phyloP scores from a whole-genome alignment of 2,797 vertebrate species.

The Echiichthys vipera region DNA sequence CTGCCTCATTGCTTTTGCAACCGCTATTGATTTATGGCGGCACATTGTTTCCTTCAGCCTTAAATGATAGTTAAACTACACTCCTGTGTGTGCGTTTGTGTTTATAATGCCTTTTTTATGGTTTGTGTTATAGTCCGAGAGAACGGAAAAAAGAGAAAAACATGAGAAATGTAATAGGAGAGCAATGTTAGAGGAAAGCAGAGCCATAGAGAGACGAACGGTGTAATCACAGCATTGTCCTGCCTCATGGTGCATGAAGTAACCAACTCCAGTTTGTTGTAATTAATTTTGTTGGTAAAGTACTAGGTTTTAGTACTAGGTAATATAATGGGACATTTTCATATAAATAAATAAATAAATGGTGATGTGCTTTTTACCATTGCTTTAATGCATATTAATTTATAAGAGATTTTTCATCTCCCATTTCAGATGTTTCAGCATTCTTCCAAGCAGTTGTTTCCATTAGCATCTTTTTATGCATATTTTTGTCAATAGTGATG shows the following conservation, averaged over 20 bases:
- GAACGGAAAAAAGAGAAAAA: conserved; percentile 10
- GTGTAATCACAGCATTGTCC: conserved; percentile 19
- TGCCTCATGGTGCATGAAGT: not conserved
- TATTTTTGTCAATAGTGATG: not conserved
- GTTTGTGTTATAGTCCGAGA: conserved; percentile 4
- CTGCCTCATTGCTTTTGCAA: conserved; percentile 71
- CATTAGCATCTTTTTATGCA: not conserved
- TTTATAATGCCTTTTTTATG: conserved; percentile 8
- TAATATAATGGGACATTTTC: not conserved
- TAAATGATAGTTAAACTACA: conserved; percentile 43
- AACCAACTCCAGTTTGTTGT: not conserved
- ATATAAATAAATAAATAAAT: not conserved
- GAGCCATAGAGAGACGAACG: not conserved
- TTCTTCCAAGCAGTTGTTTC: not conserved
- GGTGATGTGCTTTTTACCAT: not conserved
- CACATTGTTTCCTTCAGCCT: conserved; percentile 43
- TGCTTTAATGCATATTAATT: not conserved
- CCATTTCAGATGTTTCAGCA: not conserved
- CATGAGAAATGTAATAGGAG: not conserved
- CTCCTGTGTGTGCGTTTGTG: not conserved
- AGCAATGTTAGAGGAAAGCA: not conserved
- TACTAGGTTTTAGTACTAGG: not conserved
- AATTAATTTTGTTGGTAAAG: not conserved
- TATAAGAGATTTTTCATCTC: not conserved
- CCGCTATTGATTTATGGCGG: conserved; percentile 67